Percentiles rank a stretch among this genome's conserved stretches.
Evolutionary conservation across 2,797 vertebrate species (phyloP).

Genomic region (Masticophis lateralis): DNA sequence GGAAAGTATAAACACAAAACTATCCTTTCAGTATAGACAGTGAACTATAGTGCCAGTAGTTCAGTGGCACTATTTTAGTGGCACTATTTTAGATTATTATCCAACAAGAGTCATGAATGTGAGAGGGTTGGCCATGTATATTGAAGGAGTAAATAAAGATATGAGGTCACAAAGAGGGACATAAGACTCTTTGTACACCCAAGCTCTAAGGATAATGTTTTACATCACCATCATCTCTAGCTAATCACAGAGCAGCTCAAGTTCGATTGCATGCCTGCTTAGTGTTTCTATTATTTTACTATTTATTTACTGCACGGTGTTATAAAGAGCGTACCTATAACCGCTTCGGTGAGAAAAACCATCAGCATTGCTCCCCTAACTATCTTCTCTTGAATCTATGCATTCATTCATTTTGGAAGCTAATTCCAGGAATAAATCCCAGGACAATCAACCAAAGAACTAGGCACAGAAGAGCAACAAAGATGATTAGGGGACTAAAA

Average conservation of each 20-base stretch:
- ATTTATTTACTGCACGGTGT: neutral
- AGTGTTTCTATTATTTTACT: neutral
- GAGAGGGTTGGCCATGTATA: neutral
- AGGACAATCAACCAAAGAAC: neutral
- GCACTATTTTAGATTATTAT: too few relatives aligned
- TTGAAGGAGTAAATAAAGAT: neutral
- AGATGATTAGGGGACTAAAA: neutral
- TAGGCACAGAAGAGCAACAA: neutral
- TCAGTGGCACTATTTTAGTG: too few relatives aligned
- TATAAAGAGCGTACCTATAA: neutral
- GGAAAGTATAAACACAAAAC: too few relatives aligned
- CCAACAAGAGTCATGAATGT: neutral
- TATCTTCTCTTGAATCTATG: neutral
- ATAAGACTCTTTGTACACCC: neutral
- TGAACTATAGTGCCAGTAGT: too few relatives aligned
- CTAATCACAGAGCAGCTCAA: neutral
- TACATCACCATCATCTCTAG: neutral
- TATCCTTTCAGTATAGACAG: too few relatives aligned
- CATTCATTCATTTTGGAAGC: neutral
- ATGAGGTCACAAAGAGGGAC: neutral
- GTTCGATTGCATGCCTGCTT: neutral
- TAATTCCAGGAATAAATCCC: neutral
- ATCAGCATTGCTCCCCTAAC: neutral
- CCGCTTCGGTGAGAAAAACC: neutral
- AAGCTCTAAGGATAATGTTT: neutral